Percentiles rank a stretch among this genome's conserved stretches.
Evolutionary conservation across 2,113 vertebrate genomes (phyloP).

Genomic region (Entomyzon cyanotis): DNA sequence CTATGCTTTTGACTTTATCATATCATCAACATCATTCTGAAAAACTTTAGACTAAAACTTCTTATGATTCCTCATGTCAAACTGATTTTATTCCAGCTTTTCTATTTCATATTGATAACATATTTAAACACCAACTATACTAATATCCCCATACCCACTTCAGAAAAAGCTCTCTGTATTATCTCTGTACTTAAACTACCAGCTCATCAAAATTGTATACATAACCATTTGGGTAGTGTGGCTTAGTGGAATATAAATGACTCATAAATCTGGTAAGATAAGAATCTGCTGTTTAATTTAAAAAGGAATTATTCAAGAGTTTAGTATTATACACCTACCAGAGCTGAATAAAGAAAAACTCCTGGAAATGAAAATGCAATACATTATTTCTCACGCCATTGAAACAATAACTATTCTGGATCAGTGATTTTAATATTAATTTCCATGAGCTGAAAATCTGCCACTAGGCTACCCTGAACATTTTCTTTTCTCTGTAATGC

Average conservation of each 20-base stretch:
- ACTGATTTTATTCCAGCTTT: slow-evolving; percentile 4
- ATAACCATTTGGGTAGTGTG: slow-evolving; percentile 29
- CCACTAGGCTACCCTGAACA: neutral
- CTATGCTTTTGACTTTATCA: neutral
- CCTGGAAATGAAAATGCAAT: slow-evolving; percentile 2
- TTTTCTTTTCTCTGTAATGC: neutral
- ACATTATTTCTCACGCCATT: neutral
- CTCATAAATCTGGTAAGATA: slow-evolving; percentile 35
- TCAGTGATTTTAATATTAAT: slow-evolving; percentile 8
- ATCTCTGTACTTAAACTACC: slow-evolving; percentile 36
- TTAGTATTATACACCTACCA: neutral
- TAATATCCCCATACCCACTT: slow-evolving; percentile 32
- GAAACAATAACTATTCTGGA: slow-evolving; percentile 1
- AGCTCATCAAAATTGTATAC: slow-evolving; percentile 49
- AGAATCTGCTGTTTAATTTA: slow-evolving; percentile 43
- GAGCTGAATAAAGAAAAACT: slow-evolving; percentile 17
- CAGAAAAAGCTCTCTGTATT: slow-evolving; percentile 29
- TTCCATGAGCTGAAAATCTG: neutral
- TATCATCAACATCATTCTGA: neutral
- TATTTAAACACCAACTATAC: slow-evolving; percentile 13
- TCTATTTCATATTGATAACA: slow-evolving; percentile 15
- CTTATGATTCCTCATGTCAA: neutral
- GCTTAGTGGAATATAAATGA: slow-evolving; percentile 51
- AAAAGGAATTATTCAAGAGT: slow-evolving; percentile 40
- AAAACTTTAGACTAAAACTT: slow-evolving; percentile 20